Conservation (phyloP, 1,140 invertebrate species). For the Neodiprion virginianus region DNA sequence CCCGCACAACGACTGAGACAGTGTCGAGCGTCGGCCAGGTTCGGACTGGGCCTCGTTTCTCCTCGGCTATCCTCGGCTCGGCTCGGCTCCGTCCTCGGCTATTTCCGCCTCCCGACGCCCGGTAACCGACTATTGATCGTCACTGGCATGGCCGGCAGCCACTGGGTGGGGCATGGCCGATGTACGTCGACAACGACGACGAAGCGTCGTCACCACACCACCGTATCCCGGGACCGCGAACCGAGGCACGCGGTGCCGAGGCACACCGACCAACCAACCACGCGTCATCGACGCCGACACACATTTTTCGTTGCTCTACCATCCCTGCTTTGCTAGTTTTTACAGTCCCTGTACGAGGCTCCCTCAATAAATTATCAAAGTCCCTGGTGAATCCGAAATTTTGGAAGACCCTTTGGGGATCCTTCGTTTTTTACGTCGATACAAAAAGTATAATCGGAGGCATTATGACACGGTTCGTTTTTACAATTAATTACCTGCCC, state of each 20-base stretch:
- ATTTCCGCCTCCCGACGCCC: slow-evolving; percentile 4
- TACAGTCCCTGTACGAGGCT: no score
- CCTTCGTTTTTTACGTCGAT: no score
- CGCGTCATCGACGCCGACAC: no score
- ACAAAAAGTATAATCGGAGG: no score
- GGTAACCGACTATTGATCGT: slow-evolving; percentile 4
- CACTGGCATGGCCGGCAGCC: slow-evolving; percentile 22
- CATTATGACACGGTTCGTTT: no score
- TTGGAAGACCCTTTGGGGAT: no score
- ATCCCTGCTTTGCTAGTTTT: slow-evolving; percentile 20
- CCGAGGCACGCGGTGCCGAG: not conserved
- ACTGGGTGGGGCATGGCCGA: slow-evolving; percentile 46
- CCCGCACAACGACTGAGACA: slow-evolving; percentile 60
- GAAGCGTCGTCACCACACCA: slow-evolving; percentile 37
- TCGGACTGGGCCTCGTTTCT: slow-evolving; percentile 40
- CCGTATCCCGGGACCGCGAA: slow-evolving; percentile 1
- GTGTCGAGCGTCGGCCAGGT: slow-evolving; percentile 49
- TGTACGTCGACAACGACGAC: slow-evolving; percentile 18
- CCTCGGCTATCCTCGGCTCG: slow-evolving; percentile 24
- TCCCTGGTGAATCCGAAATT: no score
- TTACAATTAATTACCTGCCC: no score
- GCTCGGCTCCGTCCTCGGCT: not conserved
- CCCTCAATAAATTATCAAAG: no score
- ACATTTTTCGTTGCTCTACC: slow-evolving; percentile 11
- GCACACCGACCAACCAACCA: not conserved